These are phyloP conservation scores for Thereva nobilitata DNA, from an alignment of 2,888 invertebrate species.

Conservation along the genomic window DNA sequence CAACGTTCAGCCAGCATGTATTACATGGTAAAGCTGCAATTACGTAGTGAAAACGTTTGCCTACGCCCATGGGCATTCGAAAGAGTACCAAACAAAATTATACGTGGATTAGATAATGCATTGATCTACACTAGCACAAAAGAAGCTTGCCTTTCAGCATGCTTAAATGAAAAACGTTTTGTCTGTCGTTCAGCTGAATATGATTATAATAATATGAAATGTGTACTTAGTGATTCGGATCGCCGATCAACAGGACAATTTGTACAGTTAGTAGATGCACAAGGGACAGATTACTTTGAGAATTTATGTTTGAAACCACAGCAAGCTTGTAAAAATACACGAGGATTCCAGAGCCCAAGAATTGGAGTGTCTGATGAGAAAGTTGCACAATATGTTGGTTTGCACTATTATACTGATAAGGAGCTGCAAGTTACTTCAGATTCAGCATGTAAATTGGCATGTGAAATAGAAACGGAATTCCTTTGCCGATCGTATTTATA, in stretches of 20 bases:
- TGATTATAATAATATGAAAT: conserved; percentile 90
- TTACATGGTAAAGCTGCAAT: conserved; percentile 87
- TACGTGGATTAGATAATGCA: conserved; percentile 87
- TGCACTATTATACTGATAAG: conserved; percentile 93
- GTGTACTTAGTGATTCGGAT: conserved; percentile 88
- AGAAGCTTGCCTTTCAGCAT: conserved; percentile 90
- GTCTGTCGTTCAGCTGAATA: conserved; percentile 91
- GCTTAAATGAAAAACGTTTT: conserved; percentile 91
- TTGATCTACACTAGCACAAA: conserved; percentile 92
- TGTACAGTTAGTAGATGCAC: conserved; percentile 88
- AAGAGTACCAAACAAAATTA: conserved; percentile 89
- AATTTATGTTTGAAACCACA: conserved; percentile 87
- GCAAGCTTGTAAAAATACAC: conserved; percentile 84
- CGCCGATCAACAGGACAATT: conserved; percentile 84
- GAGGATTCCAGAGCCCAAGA: conserved; percentile 78
- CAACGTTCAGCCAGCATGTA: conserved; percentile 88
- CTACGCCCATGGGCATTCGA: conserved; percentile 92
- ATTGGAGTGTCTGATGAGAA: conserved; percentile 90
- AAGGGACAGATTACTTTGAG: conserved; percentile 78
- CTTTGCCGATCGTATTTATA: conserved; percentile 83
- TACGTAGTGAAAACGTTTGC: conserved; percentile 89
- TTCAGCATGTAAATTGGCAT: conserved; percentile 85
- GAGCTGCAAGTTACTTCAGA: conserved; percentile 88
- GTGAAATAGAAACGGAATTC: conserved; percentile 92
- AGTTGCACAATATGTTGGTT: conserved; percentile 86